Conservation (phyloP, 2,113 vertebrate species). For the Alethe diademata region DNA sequence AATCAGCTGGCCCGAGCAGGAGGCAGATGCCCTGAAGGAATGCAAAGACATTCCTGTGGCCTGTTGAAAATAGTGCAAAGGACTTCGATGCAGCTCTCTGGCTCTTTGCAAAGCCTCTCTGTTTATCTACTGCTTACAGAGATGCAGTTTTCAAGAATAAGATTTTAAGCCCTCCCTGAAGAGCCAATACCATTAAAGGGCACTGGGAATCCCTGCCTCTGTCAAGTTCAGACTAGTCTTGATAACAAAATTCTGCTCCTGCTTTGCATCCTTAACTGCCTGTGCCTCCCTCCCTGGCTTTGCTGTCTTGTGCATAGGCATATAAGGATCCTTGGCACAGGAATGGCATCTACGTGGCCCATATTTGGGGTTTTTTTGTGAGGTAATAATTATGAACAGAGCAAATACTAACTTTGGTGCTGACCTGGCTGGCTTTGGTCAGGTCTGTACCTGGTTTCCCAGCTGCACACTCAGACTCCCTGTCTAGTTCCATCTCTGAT, state of each 20-base stretch:
- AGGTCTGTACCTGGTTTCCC: not conserved
- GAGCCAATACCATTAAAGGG: slow-evolving; percentile 19
- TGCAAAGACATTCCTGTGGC: not conserved
- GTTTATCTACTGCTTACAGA: not conserved
- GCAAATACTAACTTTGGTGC: not conserved
- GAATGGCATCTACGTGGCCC: not conserved
- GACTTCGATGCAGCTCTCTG: not conserved
- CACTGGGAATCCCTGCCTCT: not conserved
- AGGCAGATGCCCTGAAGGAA: not conserved
- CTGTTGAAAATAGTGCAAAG: not conserved
- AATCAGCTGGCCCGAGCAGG: not conserved
- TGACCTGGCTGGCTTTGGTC: not conserved
- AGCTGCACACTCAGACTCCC: not conserved
- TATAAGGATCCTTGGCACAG: not conserved
- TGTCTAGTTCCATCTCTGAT: not conserved
- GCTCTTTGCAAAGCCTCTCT: not conserved
- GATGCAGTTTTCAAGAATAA: not conserved
- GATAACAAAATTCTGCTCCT: slow-evolving; percentile 1
- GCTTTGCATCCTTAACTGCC: not conserved
- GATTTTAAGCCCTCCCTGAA: slow-evolving; percentile 8
- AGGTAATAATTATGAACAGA: not conserved
- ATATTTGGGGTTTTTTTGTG: not conserved
- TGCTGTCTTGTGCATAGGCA: not conserved
- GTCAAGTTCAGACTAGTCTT: not conserved
- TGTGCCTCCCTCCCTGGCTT: not conserved